Evolutionary conservation across 2,888 invertebrate genomes (phyloP).

Genomic region (Drosophila merina): DNA sequence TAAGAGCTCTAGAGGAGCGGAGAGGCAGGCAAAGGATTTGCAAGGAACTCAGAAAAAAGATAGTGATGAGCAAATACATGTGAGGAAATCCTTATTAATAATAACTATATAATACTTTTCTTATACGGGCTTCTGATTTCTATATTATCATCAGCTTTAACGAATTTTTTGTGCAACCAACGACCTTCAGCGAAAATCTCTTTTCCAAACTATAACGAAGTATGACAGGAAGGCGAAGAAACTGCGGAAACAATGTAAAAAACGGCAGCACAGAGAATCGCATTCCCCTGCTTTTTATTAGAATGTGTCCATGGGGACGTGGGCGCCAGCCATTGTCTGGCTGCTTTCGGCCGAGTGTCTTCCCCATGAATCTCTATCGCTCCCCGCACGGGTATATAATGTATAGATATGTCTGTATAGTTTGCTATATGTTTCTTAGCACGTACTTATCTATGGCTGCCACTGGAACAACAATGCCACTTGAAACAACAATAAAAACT

Average conservation of each 20-base stretch:
- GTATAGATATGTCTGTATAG: slow-evolving; percentile 50
- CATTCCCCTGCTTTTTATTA: slow-evolving; percentile 74
- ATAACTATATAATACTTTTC: not conserved
- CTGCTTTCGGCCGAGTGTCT: slow-evolving; percentile 23
- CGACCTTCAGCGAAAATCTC: slow-evolving; percentile 26
- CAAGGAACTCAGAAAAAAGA: not conserved
- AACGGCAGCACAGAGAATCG: slow-evolving; percentile 68
- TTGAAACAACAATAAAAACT: slow-evolving; percentile 78
- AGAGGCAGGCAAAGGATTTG: slow-evolving; percentile 12
- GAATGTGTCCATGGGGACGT: slow-evolving; percentile 76
- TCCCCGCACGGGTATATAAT: slow-evolving; percentile 17
- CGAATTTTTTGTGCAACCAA: not conserved
- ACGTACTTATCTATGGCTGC: slow-evolving; percentile 71
- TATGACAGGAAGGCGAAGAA: slow-evolving; percentile 25
- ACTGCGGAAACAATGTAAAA: slow-evolving; percentile 39
- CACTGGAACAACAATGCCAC: slow-evolving; percentile 51
- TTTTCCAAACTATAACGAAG: slow-evolving; percentile 46
- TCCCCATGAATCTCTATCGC: slow-evolving; percentile 41
- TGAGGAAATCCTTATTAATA: not conserved
- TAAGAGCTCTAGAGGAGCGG: slow-evolving; percentile 29
- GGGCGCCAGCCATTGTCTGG: slow-evolving; percentile 73
- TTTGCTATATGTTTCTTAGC: slow-evolving; percentile 78
- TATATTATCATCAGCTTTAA: not conserved
- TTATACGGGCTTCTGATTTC: not conserved
- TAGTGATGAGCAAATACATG: slow-evolving; percentile 1